A percentile compares a stretch with the other conserved stretches of the same genome.
phyloP scores from a whole-genome alignment of 1,140 invertebrate genomes.

The Episyrphus balteatus region DNA sequence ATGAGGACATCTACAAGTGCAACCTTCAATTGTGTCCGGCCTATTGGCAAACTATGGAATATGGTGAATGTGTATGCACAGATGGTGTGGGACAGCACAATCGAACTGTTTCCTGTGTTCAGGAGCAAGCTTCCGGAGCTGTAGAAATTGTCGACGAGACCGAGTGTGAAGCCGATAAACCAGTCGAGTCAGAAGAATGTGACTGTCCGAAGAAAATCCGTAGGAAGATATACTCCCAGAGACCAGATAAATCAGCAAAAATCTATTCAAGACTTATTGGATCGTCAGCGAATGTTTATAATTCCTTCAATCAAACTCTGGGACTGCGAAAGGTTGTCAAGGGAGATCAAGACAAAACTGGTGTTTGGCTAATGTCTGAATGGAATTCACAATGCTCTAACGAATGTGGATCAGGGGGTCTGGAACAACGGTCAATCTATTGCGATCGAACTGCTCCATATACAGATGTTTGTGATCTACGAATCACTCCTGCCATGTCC shows the following conservation, averaged over 20 bases:
- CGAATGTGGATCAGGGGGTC: constrained; percentile 4
- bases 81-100: constrained; percentile 44
- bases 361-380: constrained; percentile 17
- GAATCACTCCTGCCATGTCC: constrained; percentile 47
- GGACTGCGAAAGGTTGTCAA: constrained; percentile 7
- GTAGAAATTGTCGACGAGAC: constrained; percentile 38
- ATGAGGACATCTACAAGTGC: constrained; percentile 47
- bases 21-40: constrained; percentile 56
- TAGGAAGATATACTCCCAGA: constrained; percentile 4
- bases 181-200: constrained; percentile 19
- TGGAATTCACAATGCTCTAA: constrained; percentile 13
- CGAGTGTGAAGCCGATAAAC: constrained; percentile 30
- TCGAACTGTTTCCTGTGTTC: constrained; percentile 47
- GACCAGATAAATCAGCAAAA: constrained; percentile 3
- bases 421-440: constrained; percentile 17
- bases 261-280: constrained; percentile 2
- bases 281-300: constrained; percentile 6
- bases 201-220: constrained; percentile 11
- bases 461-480: constrained; percentile 43
- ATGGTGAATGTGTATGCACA: constrained; percentile 42
- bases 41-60: constrained; percentile 31
- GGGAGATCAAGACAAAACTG: constrained; percentile 6
- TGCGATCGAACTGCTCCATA: constrained; percentile 26
- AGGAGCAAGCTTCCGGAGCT: constrained; percentile 37
- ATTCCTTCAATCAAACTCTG: not conserved